Conservation (phyloP, 2,888 invertebrate genomes). For the Eristalis intricaria region DNA sequence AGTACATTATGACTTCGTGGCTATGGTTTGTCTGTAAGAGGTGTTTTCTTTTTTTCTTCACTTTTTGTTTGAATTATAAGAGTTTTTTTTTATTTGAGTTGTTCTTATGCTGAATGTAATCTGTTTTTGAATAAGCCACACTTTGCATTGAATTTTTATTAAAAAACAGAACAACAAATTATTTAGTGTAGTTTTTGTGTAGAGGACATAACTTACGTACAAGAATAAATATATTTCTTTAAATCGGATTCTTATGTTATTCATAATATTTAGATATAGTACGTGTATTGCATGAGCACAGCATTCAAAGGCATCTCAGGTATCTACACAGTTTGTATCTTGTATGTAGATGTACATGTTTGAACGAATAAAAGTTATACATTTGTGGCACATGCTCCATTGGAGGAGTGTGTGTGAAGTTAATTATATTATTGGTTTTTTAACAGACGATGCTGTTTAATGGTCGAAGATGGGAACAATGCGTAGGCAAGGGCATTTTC, state of each 20-base stretch:
- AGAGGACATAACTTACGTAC: slow-evolving; percentile 41
- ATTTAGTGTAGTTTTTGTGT: slow-evolving; percentile 28
- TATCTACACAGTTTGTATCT: not conserved
- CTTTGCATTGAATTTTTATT: slow-evolving; percentile 41
- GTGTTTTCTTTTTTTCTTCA: not conserved
- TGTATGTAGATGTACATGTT: not conserved
- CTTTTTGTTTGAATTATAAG: not conserved
- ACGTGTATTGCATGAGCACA: not conserved
- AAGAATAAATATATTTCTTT: slow-evolving; percentile 65
- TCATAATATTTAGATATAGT: not conserved
- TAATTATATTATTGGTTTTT: no score
- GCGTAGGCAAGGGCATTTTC: no score
- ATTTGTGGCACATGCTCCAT: not conserved
- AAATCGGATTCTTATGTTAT: slow-evolving; percentile 8
- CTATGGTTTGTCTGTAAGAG: slow-evolving; percentile 16
- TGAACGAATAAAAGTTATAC: not conserved
- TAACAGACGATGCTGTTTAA: no score
- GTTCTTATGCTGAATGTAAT: slow-evolving; percentile 12
- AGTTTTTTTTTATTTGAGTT: not conserved
- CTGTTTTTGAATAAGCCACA: slow-evolving; percentile 34
- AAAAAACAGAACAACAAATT: slow-evolving; percentile 14
- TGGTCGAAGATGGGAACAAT: no score
- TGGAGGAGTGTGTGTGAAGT: not conserved
- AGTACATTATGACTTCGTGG: not conserved
- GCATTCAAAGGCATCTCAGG: not conserved